Percentiles rank a stretch among this genome's conserved stretches.
These are phyloP conservation scores for Caenorhabditis becei DNA, from an alignment of 2,888 invertebrate genomes.

Conservation along the genomic window DNA sequence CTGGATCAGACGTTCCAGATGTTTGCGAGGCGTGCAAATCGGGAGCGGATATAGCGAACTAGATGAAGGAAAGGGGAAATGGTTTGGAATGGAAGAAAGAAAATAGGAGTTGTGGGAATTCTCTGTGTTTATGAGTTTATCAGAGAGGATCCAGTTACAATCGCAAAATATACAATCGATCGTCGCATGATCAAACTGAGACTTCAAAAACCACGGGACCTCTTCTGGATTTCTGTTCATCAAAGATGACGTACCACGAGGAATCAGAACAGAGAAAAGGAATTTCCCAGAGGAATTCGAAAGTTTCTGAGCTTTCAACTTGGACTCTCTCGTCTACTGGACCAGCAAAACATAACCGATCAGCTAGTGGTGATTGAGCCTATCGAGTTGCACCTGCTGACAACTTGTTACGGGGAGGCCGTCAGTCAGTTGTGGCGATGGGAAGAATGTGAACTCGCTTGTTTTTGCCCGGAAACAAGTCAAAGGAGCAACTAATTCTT, in stretches of 20 bases:
- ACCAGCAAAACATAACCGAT: constrained; percentile 3
- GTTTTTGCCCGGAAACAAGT: neutral
- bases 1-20: constrained; percentile 13
- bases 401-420: neutral
- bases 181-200: no score
- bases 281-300: neutral
- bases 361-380: constrained; percentile 12
- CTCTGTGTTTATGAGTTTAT: no score
- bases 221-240: no score
- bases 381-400: constrained; percentile 29
- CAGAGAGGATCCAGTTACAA: no score
- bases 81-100: neutral
- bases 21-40: neutral
- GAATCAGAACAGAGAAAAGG: neutral
- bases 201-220: no score
- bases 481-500: neutral
- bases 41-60: neutral
- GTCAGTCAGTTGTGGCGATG: neutral
- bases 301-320: neutral
- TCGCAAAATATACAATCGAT: no score
- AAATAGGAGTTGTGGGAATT: no score
- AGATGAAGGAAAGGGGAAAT: neutral
- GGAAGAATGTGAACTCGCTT: neutral
- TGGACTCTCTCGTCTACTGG: neutral
- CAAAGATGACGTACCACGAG: no score